Conservation (phyloP, 1,140 invertebrate genomes). For the Drosophila sulfurigaster region DNA sequence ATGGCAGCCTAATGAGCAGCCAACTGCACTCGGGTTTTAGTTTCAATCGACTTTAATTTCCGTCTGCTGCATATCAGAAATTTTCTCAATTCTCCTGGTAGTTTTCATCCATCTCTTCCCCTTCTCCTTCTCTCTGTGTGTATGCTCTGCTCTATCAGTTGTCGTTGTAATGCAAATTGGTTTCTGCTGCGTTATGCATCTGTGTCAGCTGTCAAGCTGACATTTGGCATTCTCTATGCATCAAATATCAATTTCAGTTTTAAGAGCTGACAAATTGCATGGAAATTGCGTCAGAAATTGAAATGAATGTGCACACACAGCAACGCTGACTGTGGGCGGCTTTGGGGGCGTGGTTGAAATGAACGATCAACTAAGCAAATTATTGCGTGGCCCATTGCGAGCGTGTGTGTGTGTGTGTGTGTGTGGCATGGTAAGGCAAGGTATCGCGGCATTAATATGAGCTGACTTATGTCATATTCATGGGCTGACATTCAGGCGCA, state of each 20-base stretch:
- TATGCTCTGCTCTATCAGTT: neutral
- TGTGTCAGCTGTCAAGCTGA: constrained; percentile 52
- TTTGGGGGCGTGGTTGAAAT: constrained; percentile 40
- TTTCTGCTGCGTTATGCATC: constrained; percentile 38
- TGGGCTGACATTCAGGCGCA: constrained; percentile 14
- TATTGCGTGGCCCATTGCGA: constrained; percentile 24
- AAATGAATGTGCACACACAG: constrained; percentile 35
- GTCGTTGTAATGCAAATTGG: constrained; percentile 46
- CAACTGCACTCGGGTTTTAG: constrained; percentile 12
- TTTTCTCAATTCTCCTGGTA: neutral
- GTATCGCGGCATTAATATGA: constrained; percentile 22
- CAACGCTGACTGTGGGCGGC: neutral
- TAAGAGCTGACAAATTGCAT: constrained; percentile 52
- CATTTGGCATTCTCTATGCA: constrained; percentile 48
- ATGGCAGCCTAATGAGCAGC: constrained; percentile 33
- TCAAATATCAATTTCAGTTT: constrained; percentile 58
- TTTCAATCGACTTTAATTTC: constrained; percentile 16
- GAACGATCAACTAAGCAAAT: constrained; percentile 55
- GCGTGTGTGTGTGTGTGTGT: constrained; percentile 6
- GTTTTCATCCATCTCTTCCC: neutral
- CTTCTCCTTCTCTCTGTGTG: neutral
- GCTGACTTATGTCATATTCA: constrained; percentile 72
- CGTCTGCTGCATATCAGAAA: constrained; percentile 7
- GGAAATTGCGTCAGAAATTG: constrained; percentile 41
- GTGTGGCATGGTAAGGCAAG: neutral